Conservation (phyloP, 1,140 invertebrate species). For the Tyrophagus putrescentiae region DNA sequence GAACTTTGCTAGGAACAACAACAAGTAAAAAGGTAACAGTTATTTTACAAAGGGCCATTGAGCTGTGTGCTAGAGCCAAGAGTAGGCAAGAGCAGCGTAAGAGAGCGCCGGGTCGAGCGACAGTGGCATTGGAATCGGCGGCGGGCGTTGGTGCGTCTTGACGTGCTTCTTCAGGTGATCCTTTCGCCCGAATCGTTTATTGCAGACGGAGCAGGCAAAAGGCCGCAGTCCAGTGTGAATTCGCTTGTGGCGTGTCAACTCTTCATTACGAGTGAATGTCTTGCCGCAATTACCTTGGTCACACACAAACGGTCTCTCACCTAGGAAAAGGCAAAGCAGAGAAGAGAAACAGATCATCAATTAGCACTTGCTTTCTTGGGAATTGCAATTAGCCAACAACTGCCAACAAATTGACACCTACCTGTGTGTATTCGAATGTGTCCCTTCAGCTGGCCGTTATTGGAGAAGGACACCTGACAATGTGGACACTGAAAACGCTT, state of each 20-base stretch:
- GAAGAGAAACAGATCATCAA: not conserved
- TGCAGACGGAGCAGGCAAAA: constrained; percentile 59
- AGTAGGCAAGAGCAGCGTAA: not conserved
- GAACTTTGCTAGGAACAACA: not conserved
- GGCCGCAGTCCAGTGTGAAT: constrained; percentile 52
- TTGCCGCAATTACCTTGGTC: constrained; percentile 55
- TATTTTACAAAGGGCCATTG: not conserved
- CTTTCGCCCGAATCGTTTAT: constrained; percentile 78
- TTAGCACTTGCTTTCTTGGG: not conserved
- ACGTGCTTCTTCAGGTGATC: constrained; percentile 87
- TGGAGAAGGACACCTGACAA: constrained; percentile 75
- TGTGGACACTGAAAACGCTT: constrained; percentile 76
- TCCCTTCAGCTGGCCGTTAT: constrained; percentile 78
- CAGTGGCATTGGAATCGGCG: not conserved
- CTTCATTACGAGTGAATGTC: constrained; percentile 78
- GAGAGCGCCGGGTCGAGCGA: not conserved
- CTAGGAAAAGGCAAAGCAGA: constrained; percentile 22
- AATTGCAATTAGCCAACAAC: not conserved
- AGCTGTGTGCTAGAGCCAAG: not conserved
- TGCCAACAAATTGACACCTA: constrained; percentile 29
- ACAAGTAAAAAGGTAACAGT: not conserved
- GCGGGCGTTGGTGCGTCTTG: constrained; percentile 54
- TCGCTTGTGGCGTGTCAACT: constrained; percentile 69
- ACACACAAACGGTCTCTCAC: constrained; percentile 60
- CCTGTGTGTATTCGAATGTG: constrained; percentile 81